These are phyloP conservation scores for Leucophenga montana DNA, from an alignment of 2,888 invertebrate genomes.

Conservation along the genomic window DNA sequence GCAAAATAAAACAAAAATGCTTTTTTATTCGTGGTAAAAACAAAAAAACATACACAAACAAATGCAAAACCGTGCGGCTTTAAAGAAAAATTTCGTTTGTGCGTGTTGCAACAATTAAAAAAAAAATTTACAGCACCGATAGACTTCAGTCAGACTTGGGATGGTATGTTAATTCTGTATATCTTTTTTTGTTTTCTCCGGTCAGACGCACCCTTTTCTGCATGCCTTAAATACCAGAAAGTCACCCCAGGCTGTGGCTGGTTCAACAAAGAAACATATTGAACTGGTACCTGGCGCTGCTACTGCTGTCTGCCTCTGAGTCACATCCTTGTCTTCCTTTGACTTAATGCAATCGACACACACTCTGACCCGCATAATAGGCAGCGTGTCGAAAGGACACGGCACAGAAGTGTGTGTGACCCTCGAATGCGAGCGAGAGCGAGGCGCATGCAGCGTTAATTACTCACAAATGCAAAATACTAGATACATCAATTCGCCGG, in stretches of 20 bases:
- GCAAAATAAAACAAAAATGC: not conserved
- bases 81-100: constrained; percentile 37
- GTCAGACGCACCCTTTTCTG: constrained; percentile 20
- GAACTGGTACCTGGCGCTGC: not conserved
- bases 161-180: constrained; percentile 13
- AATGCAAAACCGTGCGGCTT: not conserved
- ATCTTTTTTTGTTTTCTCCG: not conserved
- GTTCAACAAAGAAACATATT: constrained; percentile 3
- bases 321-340: constrained; percentile 1
- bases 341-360: not conserved
- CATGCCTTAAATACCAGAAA: constrained; percentile 21
- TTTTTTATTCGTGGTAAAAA: too few species aligned
- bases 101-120: constrained; percentile 64
- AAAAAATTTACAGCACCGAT: constrained; percentile 40
- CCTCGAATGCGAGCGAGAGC: not conserved
- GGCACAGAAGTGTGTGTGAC: constrained; percentile 2
- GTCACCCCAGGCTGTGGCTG: constrained; percentile 7
- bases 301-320: not conserved
- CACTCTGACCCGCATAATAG: constrained; percentile 18
- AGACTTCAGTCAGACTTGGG: not conserved
- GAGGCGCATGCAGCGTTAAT: constrained; percentile 62
- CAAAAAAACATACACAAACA: too few species aligned
- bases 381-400: not conserved
- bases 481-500: constrained; percentile 44
- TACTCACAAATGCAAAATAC: constrained; percentile 47